Evolutionary conservation across 2,888 invertebrate genomes (phyloP), one percentile per base, ranked within the genome.

Genomic region (Cynaeus angustus): DNA sequence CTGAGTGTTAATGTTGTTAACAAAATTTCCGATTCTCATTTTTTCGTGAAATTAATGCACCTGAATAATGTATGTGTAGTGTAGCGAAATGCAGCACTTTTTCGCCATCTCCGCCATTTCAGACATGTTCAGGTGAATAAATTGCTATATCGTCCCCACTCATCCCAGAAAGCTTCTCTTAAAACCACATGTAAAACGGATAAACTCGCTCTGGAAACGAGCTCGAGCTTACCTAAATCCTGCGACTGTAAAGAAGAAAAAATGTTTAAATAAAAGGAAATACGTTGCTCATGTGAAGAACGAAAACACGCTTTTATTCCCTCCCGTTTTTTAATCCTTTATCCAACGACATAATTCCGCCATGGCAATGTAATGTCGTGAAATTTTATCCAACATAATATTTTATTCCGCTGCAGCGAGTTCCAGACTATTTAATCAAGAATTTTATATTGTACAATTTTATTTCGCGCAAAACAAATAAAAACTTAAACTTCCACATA

Each of bases 361-460:
- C 59, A 56, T 37, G 61, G 37, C 50, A 43, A 61, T 59, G 59
- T 59, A 45, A 72, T 62, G 58, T 61, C 62, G 41, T 62, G 50
- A 56, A 66, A 68, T 55, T 61, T 68, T 72, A 68, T 68, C 66
- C 66, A 68, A 66, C 68, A 68, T 72, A 59, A 59, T 59, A 73
- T 74, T 75, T 75, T 74, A 75, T 75, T 62, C 66, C 55, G 41
- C 59, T 72, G 72, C 72, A 72, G 69, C 71, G 53, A 70, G 66
- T 69, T 66, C 73, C 68, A 71, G 73, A 73, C 72, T 70, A 66
- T 70, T 74, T 75, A 75, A 75, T 75, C 73, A 73, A 74, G 72
- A 73, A 68, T 73, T 75, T 75, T 75, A 75, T 74, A 73, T 71
- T 72, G 68, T 66, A 66, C 72, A 66, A 72, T 74, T 74, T 68